Conservation (phyloP, 2,888 invertebrate species). For the Torymus texanus region DNA sequence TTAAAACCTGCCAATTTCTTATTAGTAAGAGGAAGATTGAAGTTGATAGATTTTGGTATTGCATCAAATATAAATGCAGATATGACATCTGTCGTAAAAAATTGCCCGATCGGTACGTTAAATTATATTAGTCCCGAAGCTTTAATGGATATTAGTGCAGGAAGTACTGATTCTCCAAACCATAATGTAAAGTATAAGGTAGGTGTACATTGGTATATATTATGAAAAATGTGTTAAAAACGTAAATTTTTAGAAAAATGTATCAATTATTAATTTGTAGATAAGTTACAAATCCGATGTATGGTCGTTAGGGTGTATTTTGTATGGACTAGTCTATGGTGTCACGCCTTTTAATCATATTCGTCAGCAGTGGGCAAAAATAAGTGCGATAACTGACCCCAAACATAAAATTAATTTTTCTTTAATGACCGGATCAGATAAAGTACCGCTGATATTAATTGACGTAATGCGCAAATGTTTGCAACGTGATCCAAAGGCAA, state of each 20-base stretch:
- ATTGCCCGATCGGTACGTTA: slow-evolving; percentile 90
- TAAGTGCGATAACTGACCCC: slow-evolving; percentile 86
- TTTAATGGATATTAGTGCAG: slow-evolving; percentile 79
- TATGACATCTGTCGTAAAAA: slow-evolving; percentile 91
- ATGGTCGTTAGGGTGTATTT: slow-evolving; percentile 98
- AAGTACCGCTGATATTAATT: slow-evolving; percentile 79
- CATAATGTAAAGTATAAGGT: slow-evolving; percentile 68
- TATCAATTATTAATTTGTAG: slow-evolving; percentile 75
- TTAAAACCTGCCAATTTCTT: slow-evolving; percentile 98
- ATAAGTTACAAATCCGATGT: slow-evolving; percentile 95
- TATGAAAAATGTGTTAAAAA: not conserved
- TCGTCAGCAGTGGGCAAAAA: slow-evolving; percentile 82
- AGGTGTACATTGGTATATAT: slow-evolving; percentile 12
- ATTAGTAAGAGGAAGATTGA: slow-evolving; percentile 88
- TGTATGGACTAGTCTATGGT: slow-evolving; percentile 94
- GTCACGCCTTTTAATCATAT: slow-evolving; percentile 93
- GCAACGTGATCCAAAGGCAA: slow-evolving; percentile 82
- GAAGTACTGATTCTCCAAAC: slow-evolving; percentile 70
- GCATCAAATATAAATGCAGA: slow-evolving; percentile 91
- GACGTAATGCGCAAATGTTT: slow-evolving; percentile 84
- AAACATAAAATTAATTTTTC: slow-evolving; percentile 83
- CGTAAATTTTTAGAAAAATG: slow-evolving; percentile 2
- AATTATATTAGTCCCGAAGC: slow-evolving; percentile 98
- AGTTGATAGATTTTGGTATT: slow-evolving; percentile 98
- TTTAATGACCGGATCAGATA: slow-evolving; percentile 68